These are phyloP conservation scores for Thomomys bottae DNA, from an alignment of 2,113 vertebrate genomes.

Conservation along the genomic window DNA sequence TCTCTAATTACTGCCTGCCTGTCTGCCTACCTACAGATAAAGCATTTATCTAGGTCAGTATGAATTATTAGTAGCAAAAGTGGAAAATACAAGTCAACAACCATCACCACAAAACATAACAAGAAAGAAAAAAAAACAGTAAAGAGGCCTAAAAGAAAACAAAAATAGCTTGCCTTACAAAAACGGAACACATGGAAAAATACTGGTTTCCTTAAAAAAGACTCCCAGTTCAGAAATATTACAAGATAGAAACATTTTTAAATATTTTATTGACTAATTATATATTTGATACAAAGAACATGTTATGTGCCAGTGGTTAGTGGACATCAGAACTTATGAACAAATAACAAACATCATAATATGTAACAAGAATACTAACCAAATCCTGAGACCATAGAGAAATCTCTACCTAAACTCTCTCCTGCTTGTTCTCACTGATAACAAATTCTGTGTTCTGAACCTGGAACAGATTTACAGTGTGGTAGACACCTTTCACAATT, in stretches of 20 bases:
- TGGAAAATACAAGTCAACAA: constrained; percentile 32
- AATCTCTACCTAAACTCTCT: background rate
- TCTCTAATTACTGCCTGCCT: constrained; percentile 59
- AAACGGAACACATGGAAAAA: background rate
- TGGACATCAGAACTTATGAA: too few relatives aligned
- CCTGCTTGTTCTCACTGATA: background rate
- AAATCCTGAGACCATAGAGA: background rate
- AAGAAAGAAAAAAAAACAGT: background rate
- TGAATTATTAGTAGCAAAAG: constrained; percentile 17
- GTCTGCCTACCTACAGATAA: constrained; percentile 55
- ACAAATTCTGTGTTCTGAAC: background rate
- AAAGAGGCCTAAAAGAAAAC: background rate
- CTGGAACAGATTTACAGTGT: background rate
- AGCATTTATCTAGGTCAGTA: constrained; percentile 60
- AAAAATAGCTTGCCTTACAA: constrained; percentile 17
- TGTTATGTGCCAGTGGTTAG: background rate
- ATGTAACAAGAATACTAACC: background rate
- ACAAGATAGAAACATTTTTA: background rate
- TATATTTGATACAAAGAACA: background rate
- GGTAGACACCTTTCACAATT: background rate
- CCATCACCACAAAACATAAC: background rate
- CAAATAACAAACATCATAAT: too few relatives aligned
- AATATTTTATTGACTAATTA: background rate
- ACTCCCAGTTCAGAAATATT: background rate
- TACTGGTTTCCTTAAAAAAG: background rate